Conservation (phyloP, 2,113 vertebrate species). For the Python bivittatus region DNA sequence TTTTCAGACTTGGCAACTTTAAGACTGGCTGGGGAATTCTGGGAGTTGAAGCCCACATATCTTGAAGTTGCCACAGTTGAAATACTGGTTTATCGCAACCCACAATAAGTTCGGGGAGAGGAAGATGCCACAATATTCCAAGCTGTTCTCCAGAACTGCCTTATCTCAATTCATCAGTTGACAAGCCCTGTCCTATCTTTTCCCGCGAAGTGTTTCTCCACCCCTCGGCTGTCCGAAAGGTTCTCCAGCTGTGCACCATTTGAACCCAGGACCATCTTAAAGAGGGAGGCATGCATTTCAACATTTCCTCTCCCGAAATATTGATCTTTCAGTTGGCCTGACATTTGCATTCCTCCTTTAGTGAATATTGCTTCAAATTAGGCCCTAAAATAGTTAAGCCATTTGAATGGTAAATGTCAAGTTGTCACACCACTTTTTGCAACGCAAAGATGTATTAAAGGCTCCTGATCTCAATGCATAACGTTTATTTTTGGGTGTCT, state of each 20-base stretch:
- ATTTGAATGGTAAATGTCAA: background rate
- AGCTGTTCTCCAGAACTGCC: background rate
- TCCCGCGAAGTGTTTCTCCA: background rate
- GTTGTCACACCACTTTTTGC: background rate
- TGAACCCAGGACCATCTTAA: background rate
- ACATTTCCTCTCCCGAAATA: background rate
- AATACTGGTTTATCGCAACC: background rate
- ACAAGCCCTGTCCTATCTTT: background rate
- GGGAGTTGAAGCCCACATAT: background rate
- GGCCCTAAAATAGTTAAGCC: background rate
- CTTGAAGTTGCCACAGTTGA: background rate
- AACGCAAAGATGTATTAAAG: background rate
- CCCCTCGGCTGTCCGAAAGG: background rate
- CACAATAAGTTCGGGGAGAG: background rate
- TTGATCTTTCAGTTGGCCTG: background rate
- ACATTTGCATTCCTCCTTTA: background rate
- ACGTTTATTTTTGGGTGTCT: background rate
- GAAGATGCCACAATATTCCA: background rate
- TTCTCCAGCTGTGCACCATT: background rate
- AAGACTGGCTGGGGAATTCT: background rate
- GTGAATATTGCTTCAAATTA: background rate
- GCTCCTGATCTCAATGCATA: background rate
- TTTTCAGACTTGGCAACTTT: too few species aligned
- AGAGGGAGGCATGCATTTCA: background rate
- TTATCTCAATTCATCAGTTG: background rate